Evolutionary conservation across 2,888 invertebrate genomes (phyloP), one percentile per base, ranked within the genome.

Genomic region (Zele albiditarsus): DNA sequence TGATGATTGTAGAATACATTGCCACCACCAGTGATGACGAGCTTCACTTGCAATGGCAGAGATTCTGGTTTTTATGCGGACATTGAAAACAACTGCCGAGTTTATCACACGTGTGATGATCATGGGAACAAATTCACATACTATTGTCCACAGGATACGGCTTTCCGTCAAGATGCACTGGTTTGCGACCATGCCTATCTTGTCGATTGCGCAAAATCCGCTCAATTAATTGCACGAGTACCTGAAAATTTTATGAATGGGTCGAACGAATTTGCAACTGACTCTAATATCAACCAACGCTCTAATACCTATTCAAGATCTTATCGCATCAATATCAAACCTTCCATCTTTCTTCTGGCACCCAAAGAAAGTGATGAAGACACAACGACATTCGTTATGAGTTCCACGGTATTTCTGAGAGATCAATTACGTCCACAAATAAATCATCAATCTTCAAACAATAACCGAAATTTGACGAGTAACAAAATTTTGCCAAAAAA

Each of bases 71-170:
- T 85, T 60, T 88, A 87, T 58, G 88, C 88, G 0, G 88, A 88
- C 25, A 49, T 83, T 1, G 82, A 82, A 10, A 80, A 83, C 0
- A 84, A 84, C 27, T 88, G 88, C 76, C 83, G 82, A n/a, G 80
- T 84, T 31, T 88, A 88, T 77, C 84, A 88, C 53, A 88, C 81
- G 0, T 88, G 88, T 72, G 88, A 88, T 57, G 87, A 88, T 73
- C 84, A 87, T 71, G 87, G 86, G 10, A 88, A 88, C 62, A 87
- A 86, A 77, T 88, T 88, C 71, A 86, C 82, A 0, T 86, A 87
- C 69, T 80, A 82, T 65, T 88, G 88, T 60, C 88, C 88, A 0
- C 84, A 86, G 31, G 86, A 86, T 57, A 88, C 88, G 2, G 85
- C 86, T 3, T 88, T 88, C 71, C 85, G 87, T 1, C 88, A 88